A percentile compares a stretch with the other conserved stretches of the same genome.
Conservation (phyloP, 2,113 vertebrate genomes). For the Oncorhynchus keta region DNA sequence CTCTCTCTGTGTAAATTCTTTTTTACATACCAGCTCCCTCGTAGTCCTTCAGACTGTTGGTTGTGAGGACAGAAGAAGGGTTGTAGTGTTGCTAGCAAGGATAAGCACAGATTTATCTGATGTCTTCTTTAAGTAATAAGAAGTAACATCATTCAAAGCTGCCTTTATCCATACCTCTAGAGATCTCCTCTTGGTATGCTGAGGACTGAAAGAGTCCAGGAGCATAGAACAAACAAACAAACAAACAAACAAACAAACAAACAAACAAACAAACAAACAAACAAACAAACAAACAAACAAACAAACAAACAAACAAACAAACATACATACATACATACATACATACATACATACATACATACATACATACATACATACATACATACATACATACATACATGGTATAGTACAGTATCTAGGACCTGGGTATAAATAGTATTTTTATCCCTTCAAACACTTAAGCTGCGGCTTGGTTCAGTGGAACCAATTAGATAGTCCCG, state of each 20-base stretch:
- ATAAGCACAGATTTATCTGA: slow-evolving; percentile 87
- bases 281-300: too few relatives aligned
- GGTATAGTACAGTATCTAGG: too few relatives aligned
- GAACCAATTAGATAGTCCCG: background rate
- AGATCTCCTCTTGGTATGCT: slow-evolving; percentile 62
- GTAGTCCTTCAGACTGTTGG: slow-evolving; percentile 28
- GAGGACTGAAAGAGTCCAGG: slow-evolving; percentile 56
- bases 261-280: background rate
- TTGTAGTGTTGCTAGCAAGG: slow-evolving; percentile 74
- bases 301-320: too few relatives aligned
- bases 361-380: background rate
- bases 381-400: background rate
- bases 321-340: background rate
- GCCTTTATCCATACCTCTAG: slow-evolving; percentile 79
- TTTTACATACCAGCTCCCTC: background rate
- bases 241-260: background rate
- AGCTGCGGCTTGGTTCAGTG: background rate
- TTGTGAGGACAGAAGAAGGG: slow-evolving; percentile 58
- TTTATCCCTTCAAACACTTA: too few relatives aligned
- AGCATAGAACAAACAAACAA: background rate
- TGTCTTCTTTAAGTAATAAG: slow-evolving; percentile 83
- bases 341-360: background rate
- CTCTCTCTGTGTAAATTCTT: too few relatives aligned
- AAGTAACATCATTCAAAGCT: slow-evolving; percentile 87
- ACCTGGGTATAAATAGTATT: too few relatives aligned